Conservation (phyloP, 2,113 vertebrate genomes). For the Sakesphorus luctuosus region DNA sequence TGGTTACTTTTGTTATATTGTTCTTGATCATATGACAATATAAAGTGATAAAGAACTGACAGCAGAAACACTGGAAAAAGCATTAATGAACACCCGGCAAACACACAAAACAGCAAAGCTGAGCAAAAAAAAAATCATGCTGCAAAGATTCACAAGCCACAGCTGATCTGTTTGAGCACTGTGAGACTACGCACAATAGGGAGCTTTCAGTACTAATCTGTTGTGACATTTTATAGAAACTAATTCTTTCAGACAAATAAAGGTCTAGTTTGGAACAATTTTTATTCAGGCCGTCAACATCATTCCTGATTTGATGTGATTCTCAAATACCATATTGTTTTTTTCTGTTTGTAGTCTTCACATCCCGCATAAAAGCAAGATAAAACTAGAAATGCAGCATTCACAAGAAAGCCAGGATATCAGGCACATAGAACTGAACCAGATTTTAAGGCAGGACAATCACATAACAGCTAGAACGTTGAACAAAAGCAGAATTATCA, state of each 20-base stretch:
- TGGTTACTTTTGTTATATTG: background rate
- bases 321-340: slow-evolving; percentile 31
- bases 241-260: slow-evolving; percentile 53
- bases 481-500: slow-evolving; percentile 19
- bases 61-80: background rate
- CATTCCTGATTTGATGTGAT: slow-evolving; percentile 31
- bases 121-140: background rate
- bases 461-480: background rate
- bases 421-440: slow-evolving; percentile 26
- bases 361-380: slow-evolving; percentile 25
- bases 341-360: slow-evolving; percentile 22
- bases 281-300: slow-evolving; percentile 36
- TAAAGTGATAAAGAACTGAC: background rate
- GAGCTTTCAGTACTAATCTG: slow-evolving; percentile 41
- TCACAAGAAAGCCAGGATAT: slow-evolving; percentile 30
- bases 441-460: slow-evolving; percentile 47
- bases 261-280: slow-evolving; percentile 47
- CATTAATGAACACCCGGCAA: background rate
- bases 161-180: slow-evolving; percentile 28
- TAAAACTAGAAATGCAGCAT: slow-evolving; percentile 56
- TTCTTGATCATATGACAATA: background rate
- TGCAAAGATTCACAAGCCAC: slow-evolving; percentile 30
- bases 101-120: background rate
- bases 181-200: background rate
- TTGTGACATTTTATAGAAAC: slow-evolving; percentile 51